Conservation (phyloP, 2,113 vertebrate species). For the Myxocyprinus asiaticus region DNA sequence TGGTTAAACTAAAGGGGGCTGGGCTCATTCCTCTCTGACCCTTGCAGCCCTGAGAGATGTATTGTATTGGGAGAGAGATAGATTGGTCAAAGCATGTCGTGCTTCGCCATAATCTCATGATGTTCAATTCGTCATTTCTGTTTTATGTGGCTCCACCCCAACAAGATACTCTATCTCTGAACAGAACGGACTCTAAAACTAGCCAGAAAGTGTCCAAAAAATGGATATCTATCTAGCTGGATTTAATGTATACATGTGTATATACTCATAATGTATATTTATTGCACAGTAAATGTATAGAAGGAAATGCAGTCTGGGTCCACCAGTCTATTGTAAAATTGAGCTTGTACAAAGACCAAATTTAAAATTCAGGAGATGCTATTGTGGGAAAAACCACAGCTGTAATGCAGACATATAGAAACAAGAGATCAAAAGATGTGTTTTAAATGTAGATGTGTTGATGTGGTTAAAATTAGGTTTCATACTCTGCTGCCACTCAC, state of each 20-base stretch:
- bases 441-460: constrained; percentile 1
- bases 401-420: not conserved
- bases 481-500: not conserved
- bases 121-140: constrained; percentile 1
- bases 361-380: not conserved
- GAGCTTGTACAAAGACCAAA: not conserved
- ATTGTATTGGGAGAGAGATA: not conserved
- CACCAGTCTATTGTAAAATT: not conserved
- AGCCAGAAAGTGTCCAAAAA: no score
- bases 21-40: constrained; percentile 34
- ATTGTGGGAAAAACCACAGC: not conserved
- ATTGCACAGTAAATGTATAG: not conserved
- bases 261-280: not conserved
- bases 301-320: not conserved
- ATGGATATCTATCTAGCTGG: no score
- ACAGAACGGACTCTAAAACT: no score
- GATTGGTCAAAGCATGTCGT: not conserved
- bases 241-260: not conserved
- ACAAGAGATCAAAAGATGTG: not conserved
- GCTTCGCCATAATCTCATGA: not conserved
- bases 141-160: not conserved
- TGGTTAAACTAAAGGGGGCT: constrained; percentile 17
- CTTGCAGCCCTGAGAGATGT: constrained; percentile 3
- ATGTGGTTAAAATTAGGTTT: constrained; percentile 14
- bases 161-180: no score